These are phyloP conservation scores for Archips xylosteana DNA, from an alignment of 2,888 invertebrate genomes.

Conservation along the genomic window DNA sequence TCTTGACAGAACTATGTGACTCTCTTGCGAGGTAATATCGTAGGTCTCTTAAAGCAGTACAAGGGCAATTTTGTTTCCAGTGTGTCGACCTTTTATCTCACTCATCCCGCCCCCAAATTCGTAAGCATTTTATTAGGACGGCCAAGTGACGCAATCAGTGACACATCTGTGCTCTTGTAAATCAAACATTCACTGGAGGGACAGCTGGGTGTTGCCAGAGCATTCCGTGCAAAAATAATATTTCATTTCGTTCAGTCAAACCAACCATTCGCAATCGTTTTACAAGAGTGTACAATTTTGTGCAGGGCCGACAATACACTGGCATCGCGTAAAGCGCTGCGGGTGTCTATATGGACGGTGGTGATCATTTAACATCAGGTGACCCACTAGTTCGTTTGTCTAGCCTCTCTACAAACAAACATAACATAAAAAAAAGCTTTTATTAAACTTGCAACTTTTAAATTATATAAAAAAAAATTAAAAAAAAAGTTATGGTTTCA, in stretches of 20 bases:
- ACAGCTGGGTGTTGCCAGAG: neutral
- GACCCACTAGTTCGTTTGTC: no score
- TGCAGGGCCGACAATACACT: no score
- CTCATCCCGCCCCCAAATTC: slow-evolving; percentile 10
- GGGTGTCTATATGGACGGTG: no score
- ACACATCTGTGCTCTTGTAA: slow-evolving; percentile 49
- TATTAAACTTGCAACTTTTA: no score
- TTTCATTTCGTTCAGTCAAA: neutral
- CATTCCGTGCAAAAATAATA: neutral
- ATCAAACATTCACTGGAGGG: slow-evolving; percentile 32
- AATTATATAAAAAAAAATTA: no score
- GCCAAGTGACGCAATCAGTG: slow-evolving; percentile 48
- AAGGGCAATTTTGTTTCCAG: slow-evolving; percentile 11
- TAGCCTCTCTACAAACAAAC: no score
- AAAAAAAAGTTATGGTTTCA: no score
- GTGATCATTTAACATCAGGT: no score
- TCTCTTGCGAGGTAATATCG: neutral
- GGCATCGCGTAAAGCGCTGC: no score
- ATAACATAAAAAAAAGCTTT: no score
- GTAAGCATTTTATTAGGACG: slow-evolving; percentile 39
- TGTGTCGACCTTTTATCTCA: slow-evolving; percentile 24
- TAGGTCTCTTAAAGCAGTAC: slow-evolving; percentile 3
- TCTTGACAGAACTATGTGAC: slow-evolving; percentile 7
- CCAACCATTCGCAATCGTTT: neutral
- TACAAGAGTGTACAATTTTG: no score